Conservation (phyloP, 1,140 invertebrate species). For the Dendroctonus valens region DNA sequence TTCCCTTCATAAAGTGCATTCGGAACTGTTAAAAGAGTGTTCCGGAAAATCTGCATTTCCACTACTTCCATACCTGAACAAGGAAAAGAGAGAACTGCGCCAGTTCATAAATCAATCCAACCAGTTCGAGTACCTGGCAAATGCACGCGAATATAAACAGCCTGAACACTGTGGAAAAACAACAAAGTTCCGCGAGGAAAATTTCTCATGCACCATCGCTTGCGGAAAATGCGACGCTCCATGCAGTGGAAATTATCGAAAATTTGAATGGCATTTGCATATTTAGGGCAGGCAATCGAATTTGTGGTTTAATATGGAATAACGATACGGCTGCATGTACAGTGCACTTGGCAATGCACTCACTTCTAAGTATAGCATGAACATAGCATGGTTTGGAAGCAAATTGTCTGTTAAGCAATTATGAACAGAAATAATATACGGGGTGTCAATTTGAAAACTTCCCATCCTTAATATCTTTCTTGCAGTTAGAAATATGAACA, state of each 20-base stretch:
- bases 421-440: no score
- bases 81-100: background rate
- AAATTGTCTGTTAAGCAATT: no score
- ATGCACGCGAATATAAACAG: background rate
- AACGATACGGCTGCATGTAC: no score
- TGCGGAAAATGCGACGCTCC: slow-evolving; percentile 1
- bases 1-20: background rate
- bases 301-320: background rate
- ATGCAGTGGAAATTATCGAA: background rate
- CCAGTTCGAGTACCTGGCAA: background rate
- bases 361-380: no score
- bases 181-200: background rate
- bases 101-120: slow-evolving; percentile 6
- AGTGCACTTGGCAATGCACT: no score
- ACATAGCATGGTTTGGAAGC: no score
- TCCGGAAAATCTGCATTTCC: slow-evolving; percentile 11
- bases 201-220: background rate
- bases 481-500: no score
- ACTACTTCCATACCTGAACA: background rate
- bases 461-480: no score
- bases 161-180: no score
- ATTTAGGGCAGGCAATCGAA: background rate
- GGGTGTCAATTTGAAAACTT: no score
- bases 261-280: background rate
- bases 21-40: background rate